Conservation (phyloP, 1,140 invertebrate species). For the Pinna nobilis region DNA sequence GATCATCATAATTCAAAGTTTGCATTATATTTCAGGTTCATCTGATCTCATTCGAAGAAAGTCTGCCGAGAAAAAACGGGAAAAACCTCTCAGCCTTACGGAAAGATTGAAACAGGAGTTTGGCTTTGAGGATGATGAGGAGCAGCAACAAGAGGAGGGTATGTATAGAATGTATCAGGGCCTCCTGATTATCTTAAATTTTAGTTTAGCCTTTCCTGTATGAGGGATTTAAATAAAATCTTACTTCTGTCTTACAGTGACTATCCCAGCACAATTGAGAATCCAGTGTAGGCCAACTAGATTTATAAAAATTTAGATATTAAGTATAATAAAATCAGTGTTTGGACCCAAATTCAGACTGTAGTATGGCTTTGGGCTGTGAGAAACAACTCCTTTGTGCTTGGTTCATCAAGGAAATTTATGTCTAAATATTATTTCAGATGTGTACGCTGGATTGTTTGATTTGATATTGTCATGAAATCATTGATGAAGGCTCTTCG, state of each 20-base stretch:
- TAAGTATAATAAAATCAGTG: neutral
- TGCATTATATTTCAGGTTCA: constrained; percentile 25
- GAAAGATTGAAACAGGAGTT: constrained; percentile 84
- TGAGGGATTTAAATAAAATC: neutral
- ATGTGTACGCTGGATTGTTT: no score
- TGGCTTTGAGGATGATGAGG: constrained; percentile 83
- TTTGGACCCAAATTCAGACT: neutral
- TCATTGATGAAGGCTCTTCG: no score
- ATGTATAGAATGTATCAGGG: neutral
- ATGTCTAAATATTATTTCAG: no score
- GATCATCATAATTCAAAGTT: neutral
- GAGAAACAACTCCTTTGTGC: no score
- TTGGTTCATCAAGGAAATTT: no score
- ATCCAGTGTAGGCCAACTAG: no score
- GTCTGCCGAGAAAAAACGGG: constrained; percentile 28
- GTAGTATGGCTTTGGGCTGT: no score
- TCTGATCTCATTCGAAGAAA: constrained; percentile 40
- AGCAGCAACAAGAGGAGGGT: constrained; percentile 74
- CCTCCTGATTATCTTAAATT: neutral
- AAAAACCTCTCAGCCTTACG: constrained; percentile 78
- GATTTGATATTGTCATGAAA: no score
- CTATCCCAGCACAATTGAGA: no score
- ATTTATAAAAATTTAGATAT: neutral
- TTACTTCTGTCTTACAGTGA: neutral
- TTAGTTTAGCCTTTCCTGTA: neutral